Evolutionary conservation across 2,113 vertebrate species (phyloP), one percentile per base, ranked within the genome.

Genomic region (Onychostruthus taczanowskii): DNA sequence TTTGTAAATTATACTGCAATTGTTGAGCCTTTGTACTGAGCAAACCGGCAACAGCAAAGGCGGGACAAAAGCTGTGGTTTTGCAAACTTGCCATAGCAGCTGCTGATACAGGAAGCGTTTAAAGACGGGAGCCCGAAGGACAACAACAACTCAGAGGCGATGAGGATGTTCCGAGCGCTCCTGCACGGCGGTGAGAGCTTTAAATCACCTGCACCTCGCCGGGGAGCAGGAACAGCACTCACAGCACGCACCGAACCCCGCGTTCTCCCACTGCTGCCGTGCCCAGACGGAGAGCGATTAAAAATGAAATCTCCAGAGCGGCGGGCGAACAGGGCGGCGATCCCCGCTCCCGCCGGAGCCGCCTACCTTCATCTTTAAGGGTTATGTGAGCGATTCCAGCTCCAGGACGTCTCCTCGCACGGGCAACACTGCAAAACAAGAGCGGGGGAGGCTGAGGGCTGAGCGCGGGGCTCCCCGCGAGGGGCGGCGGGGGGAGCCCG

Each of bases 351-450:
- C 79, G 47, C 85, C 80, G 56, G 56, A 68, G 79, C 21, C 12
- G 97, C 99, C 98, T 98, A 99, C 99, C 99, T 99, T 99, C 99
- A 99, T 99, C 94, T 98, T 98, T 73, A 90, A 62, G 92, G 98
- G 98, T 96, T 99, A 98, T 97, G 98, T 95, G 98, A 98, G 98
- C 98, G 98, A 98, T 98, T 99, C 99, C 99, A 99, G 99, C 98
- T 98, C 99, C 95, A 93, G 97, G 96, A 95, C 96, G 97, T 97
- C 72, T 95, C 89, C 91, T 86, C 92, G 93, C 96, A 63, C 52
- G 83, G 79, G 53, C 84, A 92, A 84, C 80, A 19, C 97, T 97
- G 94, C 88, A 96, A 96, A 76, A 89, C 59, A 96, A 92, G 72
- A 58, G 7, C 26, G 35, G 67, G 31, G 70, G 43, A 56, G 69